These are phyloP conservation scores for Eurystomus glaucurus DNA, from an alignment of 2,797 vertebrate species.

Conservation along the genomic window DNA sequence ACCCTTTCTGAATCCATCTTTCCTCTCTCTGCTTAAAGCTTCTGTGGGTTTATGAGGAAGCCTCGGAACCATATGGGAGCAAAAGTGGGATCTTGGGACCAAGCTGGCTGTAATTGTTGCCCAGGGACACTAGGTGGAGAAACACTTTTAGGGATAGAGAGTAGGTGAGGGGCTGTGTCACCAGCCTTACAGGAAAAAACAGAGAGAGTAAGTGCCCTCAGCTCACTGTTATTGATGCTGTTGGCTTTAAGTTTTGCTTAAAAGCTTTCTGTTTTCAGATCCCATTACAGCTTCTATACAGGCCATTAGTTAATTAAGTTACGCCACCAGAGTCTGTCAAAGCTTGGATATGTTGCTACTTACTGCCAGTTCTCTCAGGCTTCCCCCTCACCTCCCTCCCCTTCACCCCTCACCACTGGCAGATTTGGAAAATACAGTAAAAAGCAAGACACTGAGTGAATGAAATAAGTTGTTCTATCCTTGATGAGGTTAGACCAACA, in stretches of 20 bases:
- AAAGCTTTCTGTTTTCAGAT: constrained; percentile 72
- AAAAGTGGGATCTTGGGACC: neutral
- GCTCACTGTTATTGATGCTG: constrained; percentile 50
- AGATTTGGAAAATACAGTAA: constrained; percentile 41
- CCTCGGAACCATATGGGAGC: neutral
- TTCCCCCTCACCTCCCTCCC: neutral
- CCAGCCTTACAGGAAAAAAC: constrained; percentile 13
- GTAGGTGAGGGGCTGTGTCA: neutral
- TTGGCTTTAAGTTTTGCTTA: constrained; percentile 73
- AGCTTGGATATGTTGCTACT: constrained; percentile 55
- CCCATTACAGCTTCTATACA: constrained; percentile 55
- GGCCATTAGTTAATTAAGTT: constrained; percentile 83
- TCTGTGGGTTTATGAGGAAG: neutral
- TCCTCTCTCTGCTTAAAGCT: neutral
- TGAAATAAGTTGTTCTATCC: constrained; percentile 7
- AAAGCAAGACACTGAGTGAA: neutral
- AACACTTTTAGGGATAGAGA: constrained; percentile 6
- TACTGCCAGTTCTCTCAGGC: constrained; percentile 37
- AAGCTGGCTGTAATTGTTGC: constrained; percentile 22
- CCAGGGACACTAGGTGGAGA: constrained; percentile 74
- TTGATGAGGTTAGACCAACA: neutral
- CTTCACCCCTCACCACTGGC: neutral
- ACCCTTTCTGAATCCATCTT: neutral
- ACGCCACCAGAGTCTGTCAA: constrained; percentile 54
- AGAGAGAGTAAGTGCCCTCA: neutral